Percentiles rank a stretch among this genome's conserved stretches.
Conservation (phyloP, 2,113 vertebrate species). For the Trinectes maculatus region DNA sequence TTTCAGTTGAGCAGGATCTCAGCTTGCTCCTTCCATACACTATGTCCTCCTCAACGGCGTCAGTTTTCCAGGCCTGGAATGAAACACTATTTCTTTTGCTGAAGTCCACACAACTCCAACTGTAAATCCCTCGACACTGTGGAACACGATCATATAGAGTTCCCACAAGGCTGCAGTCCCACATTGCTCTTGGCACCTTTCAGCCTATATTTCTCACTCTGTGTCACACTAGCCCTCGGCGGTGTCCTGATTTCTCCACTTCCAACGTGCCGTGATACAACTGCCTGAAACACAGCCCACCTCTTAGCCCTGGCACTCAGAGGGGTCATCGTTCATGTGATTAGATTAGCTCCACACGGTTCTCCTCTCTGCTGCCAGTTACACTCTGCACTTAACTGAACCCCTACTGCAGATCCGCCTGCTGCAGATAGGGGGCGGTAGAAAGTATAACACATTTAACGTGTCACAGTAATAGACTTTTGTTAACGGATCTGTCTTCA, state of each 20-base stretch:
- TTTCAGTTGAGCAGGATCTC: conserved; percentile 22
- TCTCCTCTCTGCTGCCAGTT: conserved; percentile 52
- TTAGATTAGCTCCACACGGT: conserved; percentile 56
- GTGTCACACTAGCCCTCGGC: conserved; percentile 49
- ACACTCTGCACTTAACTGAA: conserved; percentile 31
- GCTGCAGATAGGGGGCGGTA: conserved; percentile 13
- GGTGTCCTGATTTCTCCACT: conserved; percentile 58
- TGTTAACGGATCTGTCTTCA: no score
- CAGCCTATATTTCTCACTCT: conserved; percentile 53
- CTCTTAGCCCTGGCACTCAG: conserved; percentile 43
- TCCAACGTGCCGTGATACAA: conserved; percentile 47
- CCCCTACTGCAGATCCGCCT: conserved; percentile 41
- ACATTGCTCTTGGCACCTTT: conserved; percentile 56
- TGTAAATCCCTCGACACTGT: conserved; percentile 47
- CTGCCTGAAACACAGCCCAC: conserved; percentile 30
- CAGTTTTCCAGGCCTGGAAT: conserved; percentile 41
- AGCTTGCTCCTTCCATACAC: conserved; percentile 15
- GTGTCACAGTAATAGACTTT: no score
- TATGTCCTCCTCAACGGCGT: conserved; percentile 27
- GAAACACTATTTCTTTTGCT: conserved; percentile 24
- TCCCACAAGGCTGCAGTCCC: conserved; percentile 51
- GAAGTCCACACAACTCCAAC: conserved; percentile 15
- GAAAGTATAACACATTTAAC: conserved; percentile 22
- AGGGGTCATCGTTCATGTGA: conserved; percentile 54
- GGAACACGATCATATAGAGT: conserved; percentile 47